Conservation (phyloP, 2,797 vertebrate species). For the Chelidonichthys spinosus region DNA sequence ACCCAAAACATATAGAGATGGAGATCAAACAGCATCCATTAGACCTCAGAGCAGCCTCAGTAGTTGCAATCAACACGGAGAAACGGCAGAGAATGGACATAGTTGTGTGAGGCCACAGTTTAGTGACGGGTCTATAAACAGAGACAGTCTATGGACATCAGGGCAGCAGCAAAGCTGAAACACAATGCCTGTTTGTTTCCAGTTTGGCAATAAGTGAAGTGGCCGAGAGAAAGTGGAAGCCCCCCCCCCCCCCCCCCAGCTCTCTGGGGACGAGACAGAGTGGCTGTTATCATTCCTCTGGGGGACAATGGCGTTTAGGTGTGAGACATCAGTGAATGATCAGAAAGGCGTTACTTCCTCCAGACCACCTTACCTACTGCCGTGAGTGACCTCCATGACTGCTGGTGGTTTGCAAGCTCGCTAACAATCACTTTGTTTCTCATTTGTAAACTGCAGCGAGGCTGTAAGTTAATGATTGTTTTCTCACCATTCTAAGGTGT, state of each 20-base stretch:
- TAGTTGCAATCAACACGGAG: constrained; percentile 33
- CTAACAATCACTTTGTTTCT: not conserved
- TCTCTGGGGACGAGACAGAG: constrained; percentile 57
- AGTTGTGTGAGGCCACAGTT: constrained; percentile 72
- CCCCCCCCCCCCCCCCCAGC: constrained; percentile 32
- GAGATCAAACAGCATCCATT: constrained; percentile 14
- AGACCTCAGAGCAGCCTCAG: constrained; percentile 14
- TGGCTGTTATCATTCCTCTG: constrained; percentile 68
- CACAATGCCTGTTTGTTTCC: constrained; percentile 82
- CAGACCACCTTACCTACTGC: constrained; percentile 28
- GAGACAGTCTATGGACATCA: constrained; percentile 59
- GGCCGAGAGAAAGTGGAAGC: constrained; percentile 68
- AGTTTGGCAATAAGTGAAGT: constrained; percentile 75
- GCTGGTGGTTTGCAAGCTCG: not conserved
- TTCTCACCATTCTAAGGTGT: not conserved
- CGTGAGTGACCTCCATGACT: constrained; percentile 21
- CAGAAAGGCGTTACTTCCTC: constrained; percentile 70
- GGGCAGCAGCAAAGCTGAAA: constrained; percentile 48
- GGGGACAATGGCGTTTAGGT: constrained; percentile 66
- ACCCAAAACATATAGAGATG: not conserved
- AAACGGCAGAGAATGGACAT: constrained; percentile 49
- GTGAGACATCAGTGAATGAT: constrained; percentile 57
- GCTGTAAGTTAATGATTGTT: not conserved
- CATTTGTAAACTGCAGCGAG: not conserved
- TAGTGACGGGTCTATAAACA: constrained; percentile 77